These are phyloP conservation scores for Brachyopa scutellaris DNA, from an alignment of 2,888 invertebrate species.

Conservation along the genomic window DNA sequence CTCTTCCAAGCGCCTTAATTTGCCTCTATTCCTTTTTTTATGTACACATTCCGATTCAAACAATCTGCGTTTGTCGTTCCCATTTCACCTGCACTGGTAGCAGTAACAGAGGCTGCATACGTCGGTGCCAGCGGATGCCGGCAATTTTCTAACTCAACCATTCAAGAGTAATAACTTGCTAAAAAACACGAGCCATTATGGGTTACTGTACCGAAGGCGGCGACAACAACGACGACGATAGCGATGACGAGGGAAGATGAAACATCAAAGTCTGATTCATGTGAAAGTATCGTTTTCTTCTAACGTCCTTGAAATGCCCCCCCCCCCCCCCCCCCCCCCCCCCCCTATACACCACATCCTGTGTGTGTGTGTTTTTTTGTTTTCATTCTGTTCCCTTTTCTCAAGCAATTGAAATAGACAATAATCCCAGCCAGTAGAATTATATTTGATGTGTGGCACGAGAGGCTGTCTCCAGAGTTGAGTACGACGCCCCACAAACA, in stretches of 20 bases:
- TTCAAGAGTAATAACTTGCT: constrained; percentile 59
- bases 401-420: constrained; percentile 36
- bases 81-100: constrained; percentile 48
- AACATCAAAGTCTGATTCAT: constrained; percentile 64
- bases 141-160: constrained; percentile 69
- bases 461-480: constrained; percentile 18
- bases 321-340: no score
- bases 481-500: no score
- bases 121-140: constrained; percentile 36
- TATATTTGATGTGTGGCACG: constrained; percentile 36
- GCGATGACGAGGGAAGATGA: no score
- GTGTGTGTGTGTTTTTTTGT: not conserved
- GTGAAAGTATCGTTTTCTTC: constrained; percentile 55
- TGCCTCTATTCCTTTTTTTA: constrained; percentile 21
- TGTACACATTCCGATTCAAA: constrained; percentile 18
- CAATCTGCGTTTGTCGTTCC: constrained; percentile 46
- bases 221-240: constrained; percentile 1
- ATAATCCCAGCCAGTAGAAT: constrained; percentile 38
- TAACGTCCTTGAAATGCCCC: constrained; percentile 51
- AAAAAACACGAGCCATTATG: not conserved
- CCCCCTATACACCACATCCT: no score
- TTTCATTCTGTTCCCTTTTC: not conserved
- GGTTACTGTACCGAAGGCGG: constrained; percentile 33
- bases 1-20: constrained; percentile 48
- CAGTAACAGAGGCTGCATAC: constrained; percentile 2